Conservation (phyloP, 2,797 vertebrate genomes). For the Manis javanica region DNA sequence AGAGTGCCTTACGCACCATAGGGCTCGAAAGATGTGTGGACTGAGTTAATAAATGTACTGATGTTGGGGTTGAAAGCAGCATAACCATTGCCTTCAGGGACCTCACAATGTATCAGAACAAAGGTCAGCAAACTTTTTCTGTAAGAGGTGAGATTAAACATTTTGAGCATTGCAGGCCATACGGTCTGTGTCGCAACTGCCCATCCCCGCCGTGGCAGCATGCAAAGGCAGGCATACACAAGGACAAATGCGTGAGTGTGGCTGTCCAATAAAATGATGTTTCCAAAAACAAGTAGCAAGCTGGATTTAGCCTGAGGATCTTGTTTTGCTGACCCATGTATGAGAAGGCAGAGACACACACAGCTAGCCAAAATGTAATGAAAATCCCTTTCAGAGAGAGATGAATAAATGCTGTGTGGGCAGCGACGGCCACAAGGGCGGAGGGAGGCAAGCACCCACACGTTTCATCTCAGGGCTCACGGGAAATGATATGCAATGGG, state of each 20-base stretch:
- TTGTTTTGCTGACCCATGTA: conserved; percentile 1
- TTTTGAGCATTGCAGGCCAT: not conserved
- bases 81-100: not conserved
- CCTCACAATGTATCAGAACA: not conserved
- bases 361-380: not conserved
- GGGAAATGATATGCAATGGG: conserved; percentile 43
- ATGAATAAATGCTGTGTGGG: not conserved
- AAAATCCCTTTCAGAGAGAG: not conserved
- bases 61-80: not conserved
- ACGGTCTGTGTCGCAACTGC: not conserved
- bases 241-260: not conserved
- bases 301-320: not conserved
- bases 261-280: not conserved
- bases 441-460: conserved; percentile 36
- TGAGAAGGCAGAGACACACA: not conserved
- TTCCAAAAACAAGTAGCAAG: not conserved
- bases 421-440: not conserved
- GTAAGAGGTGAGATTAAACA: not conserved
- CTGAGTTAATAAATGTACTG: not conserved
- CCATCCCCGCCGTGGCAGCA: not conserved
- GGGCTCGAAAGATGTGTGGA: not conserved
- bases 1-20: not conserved
- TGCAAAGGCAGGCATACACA: not conserved
- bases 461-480: not conserved
- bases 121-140: not conserved